Evolutionary conservation across 2,888 invertebrate species (phyloP).

Genomic region (Strigamia maritima): DNA sequence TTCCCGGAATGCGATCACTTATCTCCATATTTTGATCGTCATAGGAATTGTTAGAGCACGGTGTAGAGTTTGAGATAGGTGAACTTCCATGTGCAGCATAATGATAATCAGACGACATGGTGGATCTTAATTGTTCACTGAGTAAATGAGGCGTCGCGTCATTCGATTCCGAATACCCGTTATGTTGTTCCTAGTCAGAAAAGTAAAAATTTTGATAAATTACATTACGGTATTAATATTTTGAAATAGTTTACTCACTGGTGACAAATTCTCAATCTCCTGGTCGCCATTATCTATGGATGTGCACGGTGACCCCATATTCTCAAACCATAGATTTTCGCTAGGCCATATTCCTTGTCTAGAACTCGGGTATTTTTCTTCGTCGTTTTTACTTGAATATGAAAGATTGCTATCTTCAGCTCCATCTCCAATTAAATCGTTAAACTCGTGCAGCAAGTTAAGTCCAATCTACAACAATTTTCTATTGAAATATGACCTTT

Average conservation of each 20-base stretch:
- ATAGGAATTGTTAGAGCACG: not conserved
- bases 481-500: not conserved
- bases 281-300: not conserved
- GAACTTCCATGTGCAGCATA: not conserved
- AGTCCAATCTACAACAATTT: not conserved
- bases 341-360: not conserved
- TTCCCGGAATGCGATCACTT: not conserved
- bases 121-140: not conserved
- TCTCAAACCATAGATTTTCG: not conserved
- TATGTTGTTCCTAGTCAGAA: not conserved
- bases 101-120: not conserved
- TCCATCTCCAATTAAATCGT: slow-evolving; percentile 1
- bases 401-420: not conserved
- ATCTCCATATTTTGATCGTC: not conserved
- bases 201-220: not conserved
- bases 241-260: not conserved
- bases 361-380: not conserved
- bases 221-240: not conserved
- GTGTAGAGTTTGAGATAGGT: not conserved
- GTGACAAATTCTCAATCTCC: not conserved
- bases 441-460: not conserved
- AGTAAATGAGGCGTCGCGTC: not conserved
- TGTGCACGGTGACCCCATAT: not conserved
- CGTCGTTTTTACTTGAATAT: slow-evolving; percentile 4
- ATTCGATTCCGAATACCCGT: not conserved